Evolutionary conservation across 2,888 invertebrate genomes (phyloP).

Genomic region (Xanthorhoe designata): DNA sequence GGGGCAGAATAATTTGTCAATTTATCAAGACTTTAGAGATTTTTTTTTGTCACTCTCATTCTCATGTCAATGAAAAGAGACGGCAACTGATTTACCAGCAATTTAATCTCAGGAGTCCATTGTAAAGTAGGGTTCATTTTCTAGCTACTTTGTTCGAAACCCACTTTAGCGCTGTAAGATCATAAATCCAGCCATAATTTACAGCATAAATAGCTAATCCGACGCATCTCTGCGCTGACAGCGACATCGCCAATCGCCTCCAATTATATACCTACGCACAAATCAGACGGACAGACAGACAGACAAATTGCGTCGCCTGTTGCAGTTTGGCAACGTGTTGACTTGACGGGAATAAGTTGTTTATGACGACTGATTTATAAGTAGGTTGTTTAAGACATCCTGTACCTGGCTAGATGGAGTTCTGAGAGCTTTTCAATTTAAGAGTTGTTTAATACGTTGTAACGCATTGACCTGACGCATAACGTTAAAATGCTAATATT

Average conservation of each 20-base stretch:
- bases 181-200: slow-evolving; percentile 24
- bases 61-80: too few species aligned
- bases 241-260: slow-evolving; percentile 32
- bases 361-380: slow-evolving; percentile 39
- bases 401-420: background rate
- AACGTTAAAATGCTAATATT: too few species aligned
- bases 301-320: slow-evolving; percentile 44
- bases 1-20: too few species aligned
- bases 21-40: too few species aligned
- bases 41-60: too few species aligned
- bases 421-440: background rate
- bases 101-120: background rate
- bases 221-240: slow-evolving; percentile 37
- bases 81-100: too few species aligned
- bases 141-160: background rate
- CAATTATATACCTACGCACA: slow-evolving; percentile 42
- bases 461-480: too few species aligned
- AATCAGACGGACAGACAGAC: slow-evolving; percentile 44
- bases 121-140: background rate
- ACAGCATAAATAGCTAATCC: slow-evolving; percentile 33
- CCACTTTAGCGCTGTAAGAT: slow-evolving; percentile 5
- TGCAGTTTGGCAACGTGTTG: slow-evolving; percentile 39
- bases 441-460: too few species aligned
- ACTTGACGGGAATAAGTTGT: slow-evolving; percentile 34
- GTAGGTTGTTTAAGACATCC: slow-evolving; percentile 5